These are phyloP conservation scores for Siderastrea siderea DNA, from an alignment of 92 coral and sea anemone species.

Conservation along the genomic window DNA sequence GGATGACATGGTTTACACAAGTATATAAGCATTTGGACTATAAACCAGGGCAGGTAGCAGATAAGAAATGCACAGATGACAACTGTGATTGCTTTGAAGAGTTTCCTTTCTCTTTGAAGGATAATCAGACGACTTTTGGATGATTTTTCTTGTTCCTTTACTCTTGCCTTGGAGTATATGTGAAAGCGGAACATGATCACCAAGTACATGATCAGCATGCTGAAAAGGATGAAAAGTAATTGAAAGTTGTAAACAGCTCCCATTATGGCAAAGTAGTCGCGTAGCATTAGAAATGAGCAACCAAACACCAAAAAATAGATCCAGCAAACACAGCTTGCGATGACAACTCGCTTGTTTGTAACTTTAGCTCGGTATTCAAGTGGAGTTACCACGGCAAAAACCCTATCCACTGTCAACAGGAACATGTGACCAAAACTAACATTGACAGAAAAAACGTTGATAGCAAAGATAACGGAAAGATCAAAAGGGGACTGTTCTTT, in stretches of 20 bases:
- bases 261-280: slow-evolving; percentile 26
- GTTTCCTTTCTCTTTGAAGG: slow-evolving; percentile 21
- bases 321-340: slow-evolving; percentile 26
- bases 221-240: slow-evolving; percentile 1
- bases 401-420: slow-evolving; percentile 28
- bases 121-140: background rate
- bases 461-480: slow-evolving; percentile 27
- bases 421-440: slow-evolving; percentile 36
- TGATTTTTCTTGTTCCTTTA: background rate
- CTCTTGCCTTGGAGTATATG: slow-evolving; percentile 15
- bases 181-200: slow-evolving; percentile 6
- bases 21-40: slow-evolving; percentile 15
- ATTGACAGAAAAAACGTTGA: slow-evolving; percentile 21
- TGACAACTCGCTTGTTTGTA: slow-evolving; percentile 6
- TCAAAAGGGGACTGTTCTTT: background rate
- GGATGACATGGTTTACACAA: slow-evolving; percentile 22
- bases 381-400: slow-evolving; percentile 20
- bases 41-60: slow-evolving; percentile 41
- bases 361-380: slow-evolving; percentile 15
- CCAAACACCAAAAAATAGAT: slow-evolving; percentile 25
- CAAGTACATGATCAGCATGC: slow-evolving; percentile 18
- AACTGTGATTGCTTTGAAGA: slow-evolving; percentile 16
- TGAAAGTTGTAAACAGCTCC: slow-evolving; percentile 32
- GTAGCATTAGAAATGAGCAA: background rate
- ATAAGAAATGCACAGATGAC: slow-evolving; percentile 31